phyloP scores from a whole-genome alignment of 2,888 invertebrate genomes.

The Euzophera pinguis region DNA sequence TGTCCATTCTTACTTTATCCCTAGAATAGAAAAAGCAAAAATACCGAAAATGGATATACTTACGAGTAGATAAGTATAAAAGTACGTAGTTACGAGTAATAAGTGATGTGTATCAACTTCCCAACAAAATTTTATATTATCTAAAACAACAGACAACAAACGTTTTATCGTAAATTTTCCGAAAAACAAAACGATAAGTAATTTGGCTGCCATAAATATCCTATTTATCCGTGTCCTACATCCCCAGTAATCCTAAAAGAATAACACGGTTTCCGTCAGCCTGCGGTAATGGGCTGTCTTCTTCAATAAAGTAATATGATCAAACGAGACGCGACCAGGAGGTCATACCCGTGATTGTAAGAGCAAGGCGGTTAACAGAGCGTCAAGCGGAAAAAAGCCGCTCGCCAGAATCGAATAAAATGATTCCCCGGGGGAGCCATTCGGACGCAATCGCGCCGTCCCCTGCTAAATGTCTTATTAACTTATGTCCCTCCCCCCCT shows the following conservation, averaged over 20 bases:
- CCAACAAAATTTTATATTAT: too few relatives aligned
- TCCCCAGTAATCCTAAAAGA: conserved; percentile 34
- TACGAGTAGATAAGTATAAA: too few relatives aligned
- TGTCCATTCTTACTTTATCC: too few relatives aligned
- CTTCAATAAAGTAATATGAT: conserved; percentile 46
- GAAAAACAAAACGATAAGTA: background rate
- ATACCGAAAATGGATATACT: too few relatives aligned
- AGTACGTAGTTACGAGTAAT: too few relatives aligned
- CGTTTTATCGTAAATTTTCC: background rate
- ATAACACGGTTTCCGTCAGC: conserved; percentile 37
- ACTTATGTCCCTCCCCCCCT: conserved; percentile 68
- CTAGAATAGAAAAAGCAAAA: too few relatives aligned
- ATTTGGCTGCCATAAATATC: background rate
- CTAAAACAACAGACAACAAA: background rate
- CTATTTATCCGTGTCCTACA: conserved; percentile 28
- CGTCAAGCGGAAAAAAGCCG: conserved; percentile 76
- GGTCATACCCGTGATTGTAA: conserved; percentile 31
- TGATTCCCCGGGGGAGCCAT: conserved; percentile 86
- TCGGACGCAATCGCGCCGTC: conserved; percentile 82
- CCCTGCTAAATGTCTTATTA: conserved; percentile 80
- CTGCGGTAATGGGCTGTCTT: conserved; percentile 50
- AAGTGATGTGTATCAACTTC: too few relatives aligned
- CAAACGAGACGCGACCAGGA: conserved; percentile 42
- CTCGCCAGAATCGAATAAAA: conserved; percentile 85
- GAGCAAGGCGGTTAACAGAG: conserved; percentile 66